A percentile compares a stretch with the other conserved stretches of the same genome.
phyloP scores from a whole-genome alignment of 2,113 vertebrate species.

The Symphodus melops region DNA sequence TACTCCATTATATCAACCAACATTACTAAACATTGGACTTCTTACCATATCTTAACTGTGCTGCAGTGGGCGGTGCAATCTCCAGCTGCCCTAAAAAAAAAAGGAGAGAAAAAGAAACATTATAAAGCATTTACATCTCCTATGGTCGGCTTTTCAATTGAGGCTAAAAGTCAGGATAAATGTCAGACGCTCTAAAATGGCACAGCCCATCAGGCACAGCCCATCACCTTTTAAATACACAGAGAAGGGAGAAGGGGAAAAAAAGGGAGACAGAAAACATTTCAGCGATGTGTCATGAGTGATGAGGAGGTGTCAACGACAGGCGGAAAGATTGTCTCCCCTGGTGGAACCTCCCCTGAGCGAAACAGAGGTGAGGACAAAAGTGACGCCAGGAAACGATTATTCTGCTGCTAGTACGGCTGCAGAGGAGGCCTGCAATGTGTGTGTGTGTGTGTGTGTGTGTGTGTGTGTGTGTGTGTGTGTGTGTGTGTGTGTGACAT shows the following conservation, averaged over 20 bases:
- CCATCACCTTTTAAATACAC: slow-evolving; percentile 7
- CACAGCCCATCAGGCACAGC: slow-evolving; percentile 6
- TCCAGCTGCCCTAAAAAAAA: slow-evolving; percentile 70
- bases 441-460: slow-evolving; percentile 1
- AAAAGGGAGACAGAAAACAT: neutral
- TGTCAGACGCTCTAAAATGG: slow-evolving; percentile 31
- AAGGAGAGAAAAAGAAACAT: slow-evolving; percentile 9
- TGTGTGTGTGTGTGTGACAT: neutral
- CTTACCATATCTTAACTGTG: slow-evolving; percentile 79
- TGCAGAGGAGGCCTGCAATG: slow-evolving; percentile 5
- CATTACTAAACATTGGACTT: neutral
- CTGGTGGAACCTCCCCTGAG: neutral
- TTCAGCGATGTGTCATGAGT: slow-evolving; percentile 6
- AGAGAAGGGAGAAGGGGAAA: neutral
- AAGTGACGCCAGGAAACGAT: slow-evolving; percentile 19
- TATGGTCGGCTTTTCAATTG: neutral
- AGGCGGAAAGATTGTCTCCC: neutral
- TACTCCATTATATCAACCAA: neutral
- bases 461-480: neutral
- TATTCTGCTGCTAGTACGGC: slow-evolving; percentile 21
- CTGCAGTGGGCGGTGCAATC: slow-evolving; percentile 72
- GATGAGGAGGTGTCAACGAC: slow-evolving; percentile 5
- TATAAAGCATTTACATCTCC: slow-evolving; percentile 17
- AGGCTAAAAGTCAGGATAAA: slow-evolving; percentile 1
- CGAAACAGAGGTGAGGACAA: slow-evolving; percentile 8